phyloP scores from a whole-genome alignment of 2,888 invertebrate genomes.

The Boloria euphrosyne region DNA sequence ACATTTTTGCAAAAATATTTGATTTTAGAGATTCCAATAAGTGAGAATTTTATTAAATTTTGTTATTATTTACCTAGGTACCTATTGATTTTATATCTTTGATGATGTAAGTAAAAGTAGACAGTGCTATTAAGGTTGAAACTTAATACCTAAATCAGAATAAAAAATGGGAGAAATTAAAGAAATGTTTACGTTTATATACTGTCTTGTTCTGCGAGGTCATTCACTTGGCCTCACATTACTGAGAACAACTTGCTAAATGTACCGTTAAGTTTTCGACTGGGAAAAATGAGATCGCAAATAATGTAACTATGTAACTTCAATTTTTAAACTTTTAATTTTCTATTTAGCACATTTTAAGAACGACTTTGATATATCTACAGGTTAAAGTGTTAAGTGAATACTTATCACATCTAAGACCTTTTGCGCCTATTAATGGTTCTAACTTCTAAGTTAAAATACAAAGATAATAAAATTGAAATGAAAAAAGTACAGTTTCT shows the following conservation, averaged over 20 bases:
- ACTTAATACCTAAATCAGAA: constrained; percentile 14
- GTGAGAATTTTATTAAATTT: neutral
- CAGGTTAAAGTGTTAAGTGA: too few species aligned
- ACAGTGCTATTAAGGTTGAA: neutral
- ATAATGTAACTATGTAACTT: constrained; percentile 19
- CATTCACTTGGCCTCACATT: constrained; percentile 65
- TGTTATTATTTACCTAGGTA: too few species aligned
- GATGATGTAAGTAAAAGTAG: neutral
- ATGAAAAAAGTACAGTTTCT: neutral
- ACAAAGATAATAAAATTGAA: too few species aligned
- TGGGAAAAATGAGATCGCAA: constrained; percentile 41
- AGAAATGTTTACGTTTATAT: constrained; percentile 21
- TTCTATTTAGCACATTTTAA: constrained; percentile 7
- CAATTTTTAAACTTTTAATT: constrained; percentile 1
- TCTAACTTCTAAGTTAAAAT: neutral
- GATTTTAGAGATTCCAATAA: neutral
- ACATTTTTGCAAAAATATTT: too few species aligned
- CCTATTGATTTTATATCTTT: neutral
- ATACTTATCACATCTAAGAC: too few species aligned
- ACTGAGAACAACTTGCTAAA: constrained; percentile 69
- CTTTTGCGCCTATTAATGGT: neutral
- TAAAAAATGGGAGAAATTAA: constrained; percentile 8
- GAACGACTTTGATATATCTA: neutral
- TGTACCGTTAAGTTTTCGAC: constrained; percentile 69
- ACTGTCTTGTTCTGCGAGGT: constrained; percentile 49